Conservation (phyloP, 2,113 vertebrate species). For the Hippolais icterina region DNA sequence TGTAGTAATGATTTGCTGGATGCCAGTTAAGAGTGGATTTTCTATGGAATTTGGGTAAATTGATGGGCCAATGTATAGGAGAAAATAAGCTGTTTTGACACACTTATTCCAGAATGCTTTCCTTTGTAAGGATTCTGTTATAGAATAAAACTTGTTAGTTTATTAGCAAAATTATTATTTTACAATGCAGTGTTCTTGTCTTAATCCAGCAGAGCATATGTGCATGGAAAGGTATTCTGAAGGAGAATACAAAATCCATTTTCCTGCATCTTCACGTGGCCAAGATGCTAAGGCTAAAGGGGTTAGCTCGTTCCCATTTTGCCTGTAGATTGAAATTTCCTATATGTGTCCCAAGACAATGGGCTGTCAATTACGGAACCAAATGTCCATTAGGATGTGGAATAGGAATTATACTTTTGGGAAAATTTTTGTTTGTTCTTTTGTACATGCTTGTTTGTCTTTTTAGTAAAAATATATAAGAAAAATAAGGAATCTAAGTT, state of each 20-base stretch:
- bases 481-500: neutral
- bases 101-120: neutral
- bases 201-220: neutral
- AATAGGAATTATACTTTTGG: neutral
- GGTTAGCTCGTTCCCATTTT: neutral
- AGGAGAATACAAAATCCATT: neutral
- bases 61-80: neutral
- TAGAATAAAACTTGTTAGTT: neutral
- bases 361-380: neutral
- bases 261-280: neutral
- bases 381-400: neutral
- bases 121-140: neutral
- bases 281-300: neutral
- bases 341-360: neutral
- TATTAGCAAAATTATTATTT: neutral
- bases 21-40: neutral
- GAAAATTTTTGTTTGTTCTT: neutral
- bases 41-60: neutral
- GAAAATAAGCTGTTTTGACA: neutral
- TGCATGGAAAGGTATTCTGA: neutral
- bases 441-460: neutral
- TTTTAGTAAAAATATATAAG: neutral
- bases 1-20: neutral
- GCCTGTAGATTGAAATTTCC: neutral
- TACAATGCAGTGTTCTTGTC: neutral